Evolutionary conservation across 2,888 invertebrate genomes (phyloP), one percentile per base, ranked within the genome.

Genomic region (Limnephilus marmoratus): DNA sequence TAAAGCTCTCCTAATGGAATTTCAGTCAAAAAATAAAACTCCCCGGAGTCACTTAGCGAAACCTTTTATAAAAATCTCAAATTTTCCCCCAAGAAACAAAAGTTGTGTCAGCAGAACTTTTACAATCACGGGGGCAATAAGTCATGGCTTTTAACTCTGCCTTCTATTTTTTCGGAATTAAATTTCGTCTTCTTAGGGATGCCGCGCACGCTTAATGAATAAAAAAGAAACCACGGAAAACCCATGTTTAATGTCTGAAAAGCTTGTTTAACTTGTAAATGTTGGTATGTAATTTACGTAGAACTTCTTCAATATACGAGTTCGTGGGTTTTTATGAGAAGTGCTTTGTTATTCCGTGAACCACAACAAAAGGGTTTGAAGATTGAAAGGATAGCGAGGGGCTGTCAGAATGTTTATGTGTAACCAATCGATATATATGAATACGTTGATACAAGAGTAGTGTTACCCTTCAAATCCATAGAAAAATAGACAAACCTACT

Each of bases 121-220:
- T 92, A 91, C 91, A 92, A 91, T 92, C 91, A 92, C 91, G 90
- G 89, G 81, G 68, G 91, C 88, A 88, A 92, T 92, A 92, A 92
- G 92, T 92, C 91, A 92, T 91, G 68, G 24, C 68, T 68, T 68
- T 68, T 68, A 68, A 68, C 68, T 68, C 90, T 90, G 81, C 89
- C 88, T 92, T 92, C 89, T 81, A 37, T 41, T 89, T 90, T 92
- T 86, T 86, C 45, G n/a, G 45, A 86, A 68, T 68, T 68, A 68
- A 68, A 68, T 68, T 68, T 24, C 18, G 68, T 9, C 68, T 68
- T 34, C 34, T 31, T 82, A 34, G 82, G 31, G 34, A 82, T 31
- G 41, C 68, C n/a, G 86, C 18, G 91, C 85, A 86, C 68, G 91
- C 81, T 88, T 81, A 41, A 68, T 81, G 81, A 53, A 91, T 91